Evolutionary conservation across 2,113 vertebrate genomes (phyloP), one percentile per base, ranked within the genome.

Genomic region (Canis aureus): DNA sequence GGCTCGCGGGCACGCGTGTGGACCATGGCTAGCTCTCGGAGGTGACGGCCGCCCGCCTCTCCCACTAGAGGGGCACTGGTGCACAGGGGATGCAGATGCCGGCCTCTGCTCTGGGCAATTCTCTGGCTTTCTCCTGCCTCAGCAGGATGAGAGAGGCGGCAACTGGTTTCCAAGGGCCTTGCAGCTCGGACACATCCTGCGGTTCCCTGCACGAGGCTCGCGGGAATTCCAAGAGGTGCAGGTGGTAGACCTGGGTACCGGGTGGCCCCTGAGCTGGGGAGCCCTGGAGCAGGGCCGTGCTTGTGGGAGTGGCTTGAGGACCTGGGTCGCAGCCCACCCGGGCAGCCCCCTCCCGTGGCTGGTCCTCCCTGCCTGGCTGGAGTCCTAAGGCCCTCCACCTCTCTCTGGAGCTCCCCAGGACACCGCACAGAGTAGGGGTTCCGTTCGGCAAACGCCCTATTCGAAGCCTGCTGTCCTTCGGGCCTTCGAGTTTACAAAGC

Each of bases 1-100:
- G 13, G 1, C 11, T 11, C 78, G 13, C 49, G 43, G 51, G 27
- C 1, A 4, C 1, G 8, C 59, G 0, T 0, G 11, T 0, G 23
- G 2, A 7, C 20, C 17, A 3, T 2, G 25, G 35, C 76, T 64
- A 1, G 29, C 32, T 53, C 8, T 51, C 13, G 0, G 9, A 88
- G 32, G 12, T 10, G 7, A 53, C 0, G 16, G 69, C 11, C 15
- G 5, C 38, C 43, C 2, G 3, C 4, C 3, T 49, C 94, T 66
- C 73, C 55, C 83, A 38, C 69, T 3, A 51, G n/a, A 64, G 57
- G 25, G 53, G 4, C 15, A 25, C 5, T 11, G 20, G 8, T 7
- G 13, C 15, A 11, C 19, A 32, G 69, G 15, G 81, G 60, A 20
- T 19, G 32, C 11, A 6, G 6, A 29, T 25, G 32, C 15, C 0